Percentiles rank a stretch among this genome's conserved stretches.
phyloP scores from a whole-genome alignment of 2,113 vertebrate species.

The Xiphophorus maculatus region DNA sequence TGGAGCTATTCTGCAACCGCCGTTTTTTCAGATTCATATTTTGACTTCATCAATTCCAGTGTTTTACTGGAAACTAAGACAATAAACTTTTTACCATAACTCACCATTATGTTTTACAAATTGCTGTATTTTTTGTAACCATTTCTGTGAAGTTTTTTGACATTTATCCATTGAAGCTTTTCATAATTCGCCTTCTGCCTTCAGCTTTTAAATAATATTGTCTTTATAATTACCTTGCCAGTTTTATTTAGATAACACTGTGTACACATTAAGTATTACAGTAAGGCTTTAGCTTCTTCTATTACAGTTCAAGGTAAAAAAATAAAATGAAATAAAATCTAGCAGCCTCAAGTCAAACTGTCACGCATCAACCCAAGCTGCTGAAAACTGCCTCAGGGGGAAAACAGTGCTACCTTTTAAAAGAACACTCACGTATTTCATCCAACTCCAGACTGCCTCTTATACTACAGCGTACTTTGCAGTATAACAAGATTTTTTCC shows the following conservation, averaged over 20 bases:
- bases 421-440: conserved; percentile 37
- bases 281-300: conserved; percentile 49
- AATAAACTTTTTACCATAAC: too few species aligned
- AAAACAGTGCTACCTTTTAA: conserved; percentile 12
- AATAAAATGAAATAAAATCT: conserved; percentile 13
- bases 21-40: too few species aligned
- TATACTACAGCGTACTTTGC: neutral
- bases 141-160: neutral
- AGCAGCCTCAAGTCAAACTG: conserved; percentile 43
- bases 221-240: conserved; percentile 49
- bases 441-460: conserved; percentile 3
- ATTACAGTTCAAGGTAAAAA: conserved; percentile 39
- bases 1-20: too few species aligned
- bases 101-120: too few species aligned
- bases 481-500: neutral
- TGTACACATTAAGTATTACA: conserved; percentile 33
- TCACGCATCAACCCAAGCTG: conserved; percentile 29
- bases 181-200: conserved; percentile 17
- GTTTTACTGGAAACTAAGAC: too few species aligned
- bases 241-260: conserved; percentile 57
- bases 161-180: neutral
- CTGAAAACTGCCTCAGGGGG: conserved; percentile 35
- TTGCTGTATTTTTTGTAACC: too few species aligned
- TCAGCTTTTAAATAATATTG: conserved; percentile 32
- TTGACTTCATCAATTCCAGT: too few species aligned